These are phyloP conservation scores for Sisor rabdophorus DNA, from an alignment of 2,113 vertebrate species.

Conservation along the genomic window DNA sequence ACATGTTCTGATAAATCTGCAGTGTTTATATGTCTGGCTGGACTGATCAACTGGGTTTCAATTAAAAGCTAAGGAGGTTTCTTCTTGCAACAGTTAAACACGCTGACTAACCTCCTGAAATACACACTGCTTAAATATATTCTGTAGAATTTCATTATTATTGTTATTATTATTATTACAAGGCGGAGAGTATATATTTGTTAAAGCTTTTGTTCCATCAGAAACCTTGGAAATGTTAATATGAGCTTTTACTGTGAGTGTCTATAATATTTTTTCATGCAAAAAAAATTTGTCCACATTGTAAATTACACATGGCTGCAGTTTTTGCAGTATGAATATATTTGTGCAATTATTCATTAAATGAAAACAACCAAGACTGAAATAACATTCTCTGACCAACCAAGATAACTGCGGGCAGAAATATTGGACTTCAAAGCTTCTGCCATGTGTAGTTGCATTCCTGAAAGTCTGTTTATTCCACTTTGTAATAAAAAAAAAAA, in stretches of 20 bases:
- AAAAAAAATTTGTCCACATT: constrained; percentile 46
- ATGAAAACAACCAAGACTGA: constrained; percentile 49
- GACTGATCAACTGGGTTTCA: not conserved
- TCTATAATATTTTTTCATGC: constrained; percentile 56
- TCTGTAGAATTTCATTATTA: constrained; percentile 26
- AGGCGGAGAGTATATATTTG: constrained; percentile 37
- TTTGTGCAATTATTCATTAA: constrained; percentile 50
- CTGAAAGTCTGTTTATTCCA: constrained; percentile 54
- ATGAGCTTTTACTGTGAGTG: constrained; percentile 63
- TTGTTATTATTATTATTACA: constrained; percentile 18
- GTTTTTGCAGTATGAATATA: constrained; percentile 54
- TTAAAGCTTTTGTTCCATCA: constrained; percentile 13
- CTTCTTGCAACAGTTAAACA: constrained; percentile 14
- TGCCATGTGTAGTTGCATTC: constrained; percentile 56
- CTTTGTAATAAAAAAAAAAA: constrained; percentile 66
- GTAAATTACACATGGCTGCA: constrained; percentile 57
- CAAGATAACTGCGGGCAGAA: constrained; percentile 70
- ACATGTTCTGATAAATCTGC: not conserved
- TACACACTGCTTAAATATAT: constrained; percentile 22
- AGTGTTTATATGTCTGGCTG: not conserved
- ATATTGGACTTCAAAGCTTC: constrained; percentile 57
- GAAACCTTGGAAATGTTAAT: constrained; percentile 29
- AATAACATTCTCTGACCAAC: constrained; percentile 36
- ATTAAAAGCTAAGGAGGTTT: not conserved
- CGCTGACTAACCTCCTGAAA: constrained; percentile 39